Evolutionary conservation across 2,113 vertebrate genomes (phyloP).

Genomic region (Hydrolagus affinis): DNA sequence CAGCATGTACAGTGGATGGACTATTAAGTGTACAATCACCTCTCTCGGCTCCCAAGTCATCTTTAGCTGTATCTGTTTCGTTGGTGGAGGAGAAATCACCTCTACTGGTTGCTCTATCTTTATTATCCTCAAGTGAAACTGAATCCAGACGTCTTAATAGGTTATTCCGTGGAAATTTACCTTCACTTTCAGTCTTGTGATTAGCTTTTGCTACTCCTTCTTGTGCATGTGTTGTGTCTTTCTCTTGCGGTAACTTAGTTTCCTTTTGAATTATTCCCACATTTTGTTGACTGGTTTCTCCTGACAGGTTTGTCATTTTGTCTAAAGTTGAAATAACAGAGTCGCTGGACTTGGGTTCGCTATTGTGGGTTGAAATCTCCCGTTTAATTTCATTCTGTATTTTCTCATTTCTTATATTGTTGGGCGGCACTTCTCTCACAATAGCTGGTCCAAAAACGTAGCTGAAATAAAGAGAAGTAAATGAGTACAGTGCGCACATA

Average conservation of each 20-base stretch:
- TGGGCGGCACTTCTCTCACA: constrained; percentile 13
- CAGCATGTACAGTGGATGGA: neutral
- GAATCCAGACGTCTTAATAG: neutral
- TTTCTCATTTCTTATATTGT: constrained; percentile 17
- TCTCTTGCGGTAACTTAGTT: neutral
- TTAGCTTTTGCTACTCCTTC: neutral
- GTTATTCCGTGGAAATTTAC: neutral
- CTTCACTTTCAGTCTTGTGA: neutral
- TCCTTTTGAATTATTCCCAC: neutral
- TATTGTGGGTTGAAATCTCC: neutral
- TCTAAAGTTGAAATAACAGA: constrained; percentile 15
- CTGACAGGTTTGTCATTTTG: constrained; percentile 24
- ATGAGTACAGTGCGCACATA: neutral
- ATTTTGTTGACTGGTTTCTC: neutral
- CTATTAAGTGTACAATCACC: neutral
- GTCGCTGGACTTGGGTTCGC: neutral
- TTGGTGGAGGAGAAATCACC: neutral
- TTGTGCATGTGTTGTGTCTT: neutral
- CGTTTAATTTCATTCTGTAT: constrained; percentile 24
- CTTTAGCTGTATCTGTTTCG: neutral
- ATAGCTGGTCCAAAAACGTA: constrained; percentile 21
- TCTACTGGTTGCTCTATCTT: neutral
- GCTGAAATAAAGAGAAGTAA: constrained; percentile 13
- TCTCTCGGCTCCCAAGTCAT: neutral
- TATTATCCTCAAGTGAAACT: neutral